A percentile compares a stretch with the other conserved stretches of the same genome.
phyloP scores from a whole-genome alignment of 2,888 invertebrate genomes.

The Clanis bilineata region DNA sequence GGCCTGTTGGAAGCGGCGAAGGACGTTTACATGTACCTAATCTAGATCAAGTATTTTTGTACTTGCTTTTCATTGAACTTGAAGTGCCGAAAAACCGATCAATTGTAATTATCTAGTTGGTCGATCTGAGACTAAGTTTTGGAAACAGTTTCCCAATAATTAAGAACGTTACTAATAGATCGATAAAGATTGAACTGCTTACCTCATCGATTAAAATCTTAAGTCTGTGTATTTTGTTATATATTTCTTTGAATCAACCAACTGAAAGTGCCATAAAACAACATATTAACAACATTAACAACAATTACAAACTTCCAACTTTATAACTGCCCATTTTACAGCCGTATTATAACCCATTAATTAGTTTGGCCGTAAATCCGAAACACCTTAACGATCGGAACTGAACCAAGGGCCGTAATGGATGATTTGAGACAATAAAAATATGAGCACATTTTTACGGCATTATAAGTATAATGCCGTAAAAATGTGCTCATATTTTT shows the following conservation, averaged over 20 bases:
- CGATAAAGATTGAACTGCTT: too few species aligned
- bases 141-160: too few species aligned
- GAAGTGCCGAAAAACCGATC: too few species aligned
- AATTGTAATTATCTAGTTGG: too few species aligned
- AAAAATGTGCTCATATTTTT: slow-evolving; percentile 55
- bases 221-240: too few species aligned
- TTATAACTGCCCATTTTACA: not conserved
- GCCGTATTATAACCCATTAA: slow-evolving; percentile 8
- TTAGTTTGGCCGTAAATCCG: slow-evolving; percentile 19
- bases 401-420: slow-evolving; percentile 42
- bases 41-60: too few species aligned
- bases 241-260: not conserved
- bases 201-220: too few species aligned
- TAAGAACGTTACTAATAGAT: too few species aligned
- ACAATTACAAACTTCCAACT: not conserved
- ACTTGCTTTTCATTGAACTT: too few species aligned
- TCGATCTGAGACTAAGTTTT: too few species aligned
- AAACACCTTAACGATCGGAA: slow-evolving; percentile 27
- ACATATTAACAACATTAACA: slow-evolving; percentile 1
- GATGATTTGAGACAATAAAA: slow-evolving; percentile 53
- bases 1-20: too few species aligned
- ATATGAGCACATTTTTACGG: slow-evolving; percentile 53
- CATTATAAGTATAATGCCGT: slow-evolving; percentile 58
- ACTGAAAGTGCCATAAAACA: not conserved
- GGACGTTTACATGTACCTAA: too few species aligned